phyloP scores from a whole-genome alignment of 2,888 invertebrate genomes.

The Drosophila quinaria region DNA sequence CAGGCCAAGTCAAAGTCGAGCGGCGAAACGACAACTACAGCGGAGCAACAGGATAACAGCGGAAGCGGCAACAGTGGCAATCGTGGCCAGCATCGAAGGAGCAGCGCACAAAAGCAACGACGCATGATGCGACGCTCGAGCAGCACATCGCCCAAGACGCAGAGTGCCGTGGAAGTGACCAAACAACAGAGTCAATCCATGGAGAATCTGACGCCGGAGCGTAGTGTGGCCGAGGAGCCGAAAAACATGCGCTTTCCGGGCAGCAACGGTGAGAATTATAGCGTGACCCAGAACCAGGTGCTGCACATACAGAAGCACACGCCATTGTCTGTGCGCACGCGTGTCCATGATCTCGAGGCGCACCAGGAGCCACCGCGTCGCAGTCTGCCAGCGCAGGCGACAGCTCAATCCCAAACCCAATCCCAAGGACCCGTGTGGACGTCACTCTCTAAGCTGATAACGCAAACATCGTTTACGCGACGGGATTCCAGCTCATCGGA shows the following conservation, averaged over 20 bases:
- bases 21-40: slow-evolving; percentile 47
- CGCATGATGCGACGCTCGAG: slow-evolving; percentile 83
- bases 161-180: slow-evolving; percentile 78
- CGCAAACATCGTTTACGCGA: slow-evolving; percentile 79
- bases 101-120: slow-evolving; percentile 80
- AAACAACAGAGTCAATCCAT: slow-evolving; percentile 86
- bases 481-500: slow-evolving; percentile 86
- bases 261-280: slow-evolving; percentile 94
- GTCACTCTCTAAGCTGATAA: slow-evolving; percentile 84
- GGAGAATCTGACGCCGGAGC: slow-evolving; percentile 84
- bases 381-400: slow-evolving; percentile 16
- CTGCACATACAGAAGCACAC: slow-evolving; percentile 91
- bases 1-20: slow-evolving; percentile 83
- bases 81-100: slow-evolving; percentile 53
- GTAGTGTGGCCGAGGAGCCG: slow-evolving; percentile 86
- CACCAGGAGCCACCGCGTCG: slow-evolving; percentile 80
- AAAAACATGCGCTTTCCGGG: slow-evolving; percentile 94
- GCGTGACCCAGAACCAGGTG: slow-evolving; percentile 96
- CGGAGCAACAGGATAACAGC: slow-evolving; percentile 47
- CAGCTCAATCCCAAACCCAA: slow-evolving; percentile 30
- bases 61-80: slow-evolving; percentile 10
- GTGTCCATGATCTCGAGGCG: slow-evolving; percentile 91
- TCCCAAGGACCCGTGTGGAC: slow-evolving; percentile 84
- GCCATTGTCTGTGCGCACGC: slow-evolving; percentile 88
- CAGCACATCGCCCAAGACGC: slow-evolving; percentile 84